Conservation (phyloP, 23 tunicate species). For the Halocynthia aurantium region DNA sequence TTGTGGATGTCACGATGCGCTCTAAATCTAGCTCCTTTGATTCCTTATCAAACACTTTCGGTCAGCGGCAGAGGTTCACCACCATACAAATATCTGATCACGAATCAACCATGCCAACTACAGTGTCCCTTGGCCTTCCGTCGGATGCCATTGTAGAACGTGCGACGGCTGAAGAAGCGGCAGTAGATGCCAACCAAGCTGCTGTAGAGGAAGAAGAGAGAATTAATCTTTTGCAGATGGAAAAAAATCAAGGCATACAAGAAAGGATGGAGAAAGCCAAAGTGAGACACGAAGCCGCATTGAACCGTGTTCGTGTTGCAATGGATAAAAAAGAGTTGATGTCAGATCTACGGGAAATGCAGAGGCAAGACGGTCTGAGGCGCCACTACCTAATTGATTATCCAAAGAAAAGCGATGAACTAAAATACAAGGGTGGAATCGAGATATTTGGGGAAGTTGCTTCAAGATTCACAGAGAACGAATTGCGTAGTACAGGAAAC, state of each 20-base stretch:
- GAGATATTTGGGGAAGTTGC: slow-evolving; percentile 18
- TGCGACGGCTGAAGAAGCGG: slow-evolving; percentile 22
- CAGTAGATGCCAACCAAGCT: slow-evolving; percentile 13
- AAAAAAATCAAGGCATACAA: slow-evolving; percentile 5
- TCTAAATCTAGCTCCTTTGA: slow-evolving; percentile 6
- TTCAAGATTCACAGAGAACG: slow-evolving; percentile 4
- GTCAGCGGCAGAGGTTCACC: not conserved
- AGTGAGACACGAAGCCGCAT: slow-evolving; percentile 25
- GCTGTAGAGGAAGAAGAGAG: slow-evolving; percentile 19
- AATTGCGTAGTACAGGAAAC: not conserved
- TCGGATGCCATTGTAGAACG: slow-evolving; percentile 23
- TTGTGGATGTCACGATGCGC: slow-evolving; percentile 2
- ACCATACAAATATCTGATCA: slow-evolving; percentile 15
- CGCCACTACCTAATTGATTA: slow-evolving; percentile 16
- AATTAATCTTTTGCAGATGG: slow-evolving; percentile 9
- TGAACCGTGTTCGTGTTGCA: slow-evolving; percentile 11
- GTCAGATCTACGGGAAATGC: slow-evolving; percentile 10
- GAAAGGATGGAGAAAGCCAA: slow-evolving; percentile 27
- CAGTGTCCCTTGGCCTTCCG: slow-evolving; percentile 20
- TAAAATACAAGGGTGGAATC: not conserved
- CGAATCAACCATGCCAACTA: slow-evolving; percentile 24
- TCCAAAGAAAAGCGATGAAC: slow-evolving; percentile 3
- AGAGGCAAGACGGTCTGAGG: slow-evolving; percentile 18
- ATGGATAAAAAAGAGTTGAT: slow-evolving; percentile 12
- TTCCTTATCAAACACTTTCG: slow-evolving; percentile 7